A percentile compares a stretch with the other conserved stretches of the same genome.
Evolutionary conservation across 2,888 invertebrate species (phyloP).

Genomic region (Sinhomidia bicolor): DNA sequence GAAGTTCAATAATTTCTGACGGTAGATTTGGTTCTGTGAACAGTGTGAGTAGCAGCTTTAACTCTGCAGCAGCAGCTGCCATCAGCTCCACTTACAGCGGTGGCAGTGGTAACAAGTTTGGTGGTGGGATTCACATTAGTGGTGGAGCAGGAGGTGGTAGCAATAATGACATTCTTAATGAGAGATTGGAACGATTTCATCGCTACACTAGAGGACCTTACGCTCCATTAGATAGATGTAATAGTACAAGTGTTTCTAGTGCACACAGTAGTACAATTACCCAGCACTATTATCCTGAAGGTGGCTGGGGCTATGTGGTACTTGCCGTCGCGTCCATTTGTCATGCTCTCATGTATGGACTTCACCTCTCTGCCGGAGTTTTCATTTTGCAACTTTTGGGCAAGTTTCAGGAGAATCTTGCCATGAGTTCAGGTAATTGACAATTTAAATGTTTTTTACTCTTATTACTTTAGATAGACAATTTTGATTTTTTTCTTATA

Average conservation of each 20-base stretch:
- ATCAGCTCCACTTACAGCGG: slow-evolving; percentile 25
- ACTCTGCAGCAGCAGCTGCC: slow-evolving; percentile 68
- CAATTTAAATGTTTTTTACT: not conserved
- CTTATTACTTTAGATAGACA: too few species aligned
- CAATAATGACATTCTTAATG: slow-evolving; percentile 67
- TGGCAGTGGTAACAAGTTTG: slow-evolving; percentile 17
- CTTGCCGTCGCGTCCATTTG: slow-evolving; percentile 75
- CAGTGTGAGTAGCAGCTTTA: slow-evolving; percentile 73
- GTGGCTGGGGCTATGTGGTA: slow-evolving; percentile 78
- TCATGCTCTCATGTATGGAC: slow-evolving; percentile 78
- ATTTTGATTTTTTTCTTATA: too few species aligned
- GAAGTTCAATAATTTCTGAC: slow-evolving; percentile 75
- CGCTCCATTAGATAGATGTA: slow-evolving; percentile 75
- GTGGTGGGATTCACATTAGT: not conserved
- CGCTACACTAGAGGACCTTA: slow-evolving; percentile 74
- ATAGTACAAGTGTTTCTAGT: slow-evolving; percentile 76
- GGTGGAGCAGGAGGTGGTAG: slow-evolving; percentile 7
- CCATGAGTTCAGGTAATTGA: slow-evolving; percentile 71
- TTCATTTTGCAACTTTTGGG: slow-evolving; percentile 62
- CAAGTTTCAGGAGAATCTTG: slow-evolving; percentile 71
- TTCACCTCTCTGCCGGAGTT: slow-evolving; percentile 76
- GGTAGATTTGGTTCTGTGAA: slow-evolving; percentile 73
- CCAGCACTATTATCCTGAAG: slow-evolving; percentile 79
- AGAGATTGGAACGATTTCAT: slow-evolving; percentile 67
- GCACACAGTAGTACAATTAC: slow-evolving; percentile 75